Conservation (phyloP, 2,888 invertebrate genomes). For the Pseudeuparius sepicola region DNA sequence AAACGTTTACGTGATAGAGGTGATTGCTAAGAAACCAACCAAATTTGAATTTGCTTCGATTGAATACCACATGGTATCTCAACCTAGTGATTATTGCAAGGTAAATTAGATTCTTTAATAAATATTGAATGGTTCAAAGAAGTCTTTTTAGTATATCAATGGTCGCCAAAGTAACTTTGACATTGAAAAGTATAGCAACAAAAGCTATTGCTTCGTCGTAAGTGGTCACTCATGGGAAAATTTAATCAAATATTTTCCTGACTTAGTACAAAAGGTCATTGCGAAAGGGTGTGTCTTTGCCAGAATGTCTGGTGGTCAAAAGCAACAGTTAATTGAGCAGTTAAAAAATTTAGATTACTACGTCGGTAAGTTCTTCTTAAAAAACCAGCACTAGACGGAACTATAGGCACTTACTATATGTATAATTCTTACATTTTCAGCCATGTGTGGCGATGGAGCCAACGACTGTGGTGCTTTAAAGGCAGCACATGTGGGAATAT, state of each 20-base stretch:
- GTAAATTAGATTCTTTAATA: too few relatives aligned
- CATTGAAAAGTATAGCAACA: slow-evolving; percentile 9
- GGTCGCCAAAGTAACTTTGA: too few relatives aligned
- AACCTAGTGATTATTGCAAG: slow-evolving; percentile 15
- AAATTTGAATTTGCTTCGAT: slow-evolving; percentile 23
- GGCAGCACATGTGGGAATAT: slow-evolving; percentile 86
- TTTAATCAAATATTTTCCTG: slow-evolving; percentile 60
- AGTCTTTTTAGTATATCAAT: too few relatives aligned
- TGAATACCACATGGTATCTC: slow-evolving; percentile 20
- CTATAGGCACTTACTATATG: too few relatives aligned
- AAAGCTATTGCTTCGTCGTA: slow-evolving; percentile 30
- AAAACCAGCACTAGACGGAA: too few relatives aligned
- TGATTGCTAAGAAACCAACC: slow-evolving; percentile 24
- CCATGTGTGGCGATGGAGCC: slow-evolving; percentile 96
- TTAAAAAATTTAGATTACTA: slow-evolving; percentile 80
- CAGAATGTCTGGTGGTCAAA: slow-evolving; percentile 90
- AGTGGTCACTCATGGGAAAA: slow-evolving; percentile 61
- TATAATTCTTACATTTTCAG: too few relatives aligned
- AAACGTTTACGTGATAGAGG: slow-evolving; percentile 27
- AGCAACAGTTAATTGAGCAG: slow-evolving; percentile 81
- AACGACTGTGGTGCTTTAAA: slow-evolving; percentile 94
- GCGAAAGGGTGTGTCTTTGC: slow-evolving; percentile 83
- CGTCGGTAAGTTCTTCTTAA: slow-evolving; percentile 60
- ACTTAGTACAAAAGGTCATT: slow-evolving; percentile 53
- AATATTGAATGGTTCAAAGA: too few relatives aligned